Conservation (phyloP, 1,140 invertebrate species). For the Centruroides sculpturatus region DNA sequence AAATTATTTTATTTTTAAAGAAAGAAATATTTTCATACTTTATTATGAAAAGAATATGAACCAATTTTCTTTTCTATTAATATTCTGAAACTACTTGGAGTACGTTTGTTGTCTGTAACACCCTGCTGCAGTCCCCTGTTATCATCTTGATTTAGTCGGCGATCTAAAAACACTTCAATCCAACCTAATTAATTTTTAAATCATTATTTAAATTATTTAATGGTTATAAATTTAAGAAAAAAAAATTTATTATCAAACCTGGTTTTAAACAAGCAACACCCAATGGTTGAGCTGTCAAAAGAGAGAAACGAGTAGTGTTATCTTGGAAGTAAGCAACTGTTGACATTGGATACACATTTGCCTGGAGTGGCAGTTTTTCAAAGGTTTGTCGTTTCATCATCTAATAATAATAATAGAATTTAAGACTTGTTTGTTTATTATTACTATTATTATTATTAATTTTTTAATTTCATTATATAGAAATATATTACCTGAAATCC, state of each 20-base stretch:
- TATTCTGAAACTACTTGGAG: slow-evolving; percentile 39
- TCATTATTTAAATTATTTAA: slow-evolving; percentile 25
- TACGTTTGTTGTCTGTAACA: slow-evolving; percentile 65
- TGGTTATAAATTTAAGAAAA: slow-evolving; percentile 42
- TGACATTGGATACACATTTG: slow-evolving; percentile 89
- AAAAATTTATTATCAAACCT: slow-evolving; percentile 15
- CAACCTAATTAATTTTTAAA: slow-evolving; percentile 27
- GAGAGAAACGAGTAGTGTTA: slow-evolving; percentile 45
- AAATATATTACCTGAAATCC: slow-evolving; percentile 35
- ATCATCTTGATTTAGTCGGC: slow-evolving; percentile 85
- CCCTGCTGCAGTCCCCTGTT: slow-evolving; percentile 83
- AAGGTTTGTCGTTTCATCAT: too few species aligned
- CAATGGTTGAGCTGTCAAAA: slow-evolving; percentile 75
- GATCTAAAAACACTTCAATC: slow-evolving; percentile 70
- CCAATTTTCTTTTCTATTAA: too few species aligned
- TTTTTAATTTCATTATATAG: too few species aligned
- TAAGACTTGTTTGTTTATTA: too few species aligned
- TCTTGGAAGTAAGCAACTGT: slow-evolving; percentile 78
- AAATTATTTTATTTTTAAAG: too few species aligned
- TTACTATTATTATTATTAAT: too few species aligned
- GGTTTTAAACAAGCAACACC: slow-evolving; percentile 58
- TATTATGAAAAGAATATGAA: too few species aligned
- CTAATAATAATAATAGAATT: too few species aligned
- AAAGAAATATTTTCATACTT: too few species aligned
- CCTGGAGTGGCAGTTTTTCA: slow-evolving; percentile 79